These are phyloP conservation scores for Philereme transversata DNA, from an alignment of 2,888 invertebrate species.

Conservation along the genomic window DNA sequence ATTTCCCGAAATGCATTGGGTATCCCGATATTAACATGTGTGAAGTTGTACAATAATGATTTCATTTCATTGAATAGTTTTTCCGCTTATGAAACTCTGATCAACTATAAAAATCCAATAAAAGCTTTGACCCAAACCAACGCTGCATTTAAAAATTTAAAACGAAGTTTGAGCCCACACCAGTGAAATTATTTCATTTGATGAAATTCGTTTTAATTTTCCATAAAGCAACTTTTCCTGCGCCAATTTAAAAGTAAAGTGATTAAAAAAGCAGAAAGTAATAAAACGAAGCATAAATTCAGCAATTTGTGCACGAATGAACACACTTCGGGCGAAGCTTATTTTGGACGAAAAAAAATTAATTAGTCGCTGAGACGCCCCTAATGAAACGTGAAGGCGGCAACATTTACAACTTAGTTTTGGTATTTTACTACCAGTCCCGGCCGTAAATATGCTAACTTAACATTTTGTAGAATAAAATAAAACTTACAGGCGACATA, in stretches of 20 bases:
- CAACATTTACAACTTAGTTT: slow-evolving; percentile 38
- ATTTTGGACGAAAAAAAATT: slow-evolving; percentile 70
- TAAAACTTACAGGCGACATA: neutral
- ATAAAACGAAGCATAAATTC: slow-evolving; percentile 72
- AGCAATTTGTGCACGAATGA: slow-evolving; percentile 70
- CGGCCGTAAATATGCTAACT: slow-evolving; percentile 26
- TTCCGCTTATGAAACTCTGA: neutral
- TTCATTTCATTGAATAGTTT: too few relatives aligned
- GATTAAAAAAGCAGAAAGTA: slow-evolving; percentile 64
- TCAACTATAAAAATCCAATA: neutral
- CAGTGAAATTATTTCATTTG: slow-evolving; percentile 29
- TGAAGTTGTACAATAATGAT: too few relatives aligned
- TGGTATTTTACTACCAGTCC: slow-evolving; percentile 14
- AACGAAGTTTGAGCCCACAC: slow-evolving; percentile 30
- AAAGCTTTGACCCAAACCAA: slow-evolving; percentile 7
- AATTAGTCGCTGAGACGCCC: slow-evolving; percentile 67
- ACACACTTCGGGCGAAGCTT: slow-evolving; percentile 56
- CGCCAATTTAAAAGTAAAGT: slow-evolving; percentile 55
- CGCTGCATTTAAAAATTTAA: slow-evolving; percentile 18
- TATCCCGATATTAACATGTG: too few relatives aligned
- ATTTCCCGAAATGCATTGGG: too few relatives aligned
- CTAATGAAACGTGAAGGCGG: slow-evolving; percentile 55
- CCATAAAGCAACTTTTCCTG: slow-evolving; percentile 38
- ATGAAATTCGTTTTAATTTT: slow-evolving; percentile 40
- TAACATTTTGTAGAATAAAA: slow-evolving; percentile 14